Evolutionary conservation across 2,797 vertebrate species (phyloP), one percentile per base, ranked within the genome.

Genomic region (Premnoplex brunnescens): DNA sequence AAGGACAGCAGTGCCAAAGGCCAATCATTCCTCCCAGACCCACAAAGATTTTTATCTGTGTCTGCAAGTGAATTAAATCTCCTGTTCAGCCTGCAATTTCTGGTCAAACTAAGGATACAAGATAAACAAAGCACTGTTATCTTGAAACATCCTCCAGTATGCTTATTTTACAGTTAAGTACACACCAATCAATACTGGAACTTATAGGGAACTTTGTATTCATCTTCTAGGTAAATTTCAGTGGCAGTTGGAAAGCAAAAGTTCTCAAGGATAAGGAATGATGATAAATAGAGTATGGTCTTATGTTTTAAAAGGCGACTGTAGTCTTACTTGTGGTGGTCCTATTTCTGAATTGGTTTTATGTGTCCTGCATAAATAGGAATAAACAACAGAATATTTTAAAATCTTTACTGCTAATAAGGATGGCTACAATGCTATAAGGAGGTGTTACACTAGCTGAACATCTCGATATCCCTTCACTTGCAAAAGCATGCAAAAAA

Each of bases 371-470:
- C 32, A 75, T 55, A 77, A 86, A 63, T 6, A 71, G 22, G 30
- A 72, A 54, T 27, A 85, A 86, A 51, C 7, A 54, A 76, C 41
- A 3, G 1, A 59, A 1, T 41, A 66, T 23, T 88, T 67, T 34
- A 71, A 90, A 80, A 71, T 62, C 9, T 48, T 63, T 63, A 24
- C 48, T 80, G 48, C 36, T 71, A 28, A 5, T 26, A 52, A 74
- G 8, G 24, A 81, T 27, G 39, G 39, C 41, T 63, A 4, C 0
- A 0, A 22, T 51, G 13, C 24, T 66, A 11, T 37, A 63, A 63
- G n/a, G 48, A 83, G 51, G 26, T 88, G 63, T 56, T 78, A 63
- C 12, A 34, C 24, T 32, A 56, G 12, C 10, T 58, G n/a, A 85
- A 83, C 13, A 62, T 41, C 30, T 62, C 46, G 36, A 2, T 63